Evolutionary conservation across 2,113 vertebrate species (phyloP), one percentile per base, ranked within the genome.

Genomic region (Proterorhinus semilunaris): DNA sequence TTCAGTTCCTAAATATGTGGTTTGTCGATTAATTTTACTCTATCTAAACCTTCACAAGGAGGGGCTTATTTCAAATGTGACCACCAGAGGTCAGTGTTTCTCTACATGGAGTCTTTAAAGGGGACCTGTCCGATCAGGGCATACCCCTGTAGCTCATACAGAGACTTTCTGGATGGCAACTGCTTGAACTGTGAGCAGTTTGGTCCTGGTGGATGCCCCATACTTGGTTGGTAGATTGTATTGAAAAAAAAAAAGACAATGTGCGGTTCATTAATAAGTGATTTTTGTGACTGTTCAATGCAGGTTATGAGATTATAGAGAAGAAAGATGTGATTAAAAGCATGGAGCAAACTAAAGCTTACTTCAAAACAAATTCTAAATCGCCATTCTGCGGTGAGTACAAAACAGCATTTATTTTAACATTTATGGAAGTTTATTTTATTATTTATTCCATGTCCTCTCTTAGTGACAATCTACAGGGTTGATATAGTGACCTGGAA

Each of bases 11-110:
- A n/a, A 8, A n/a, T 61, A 6, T 61, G 15, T n/a, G 15, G 15
- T 45, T 5, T 9, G 15, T 10, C 4, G 43, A 6, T 27, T 2
- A 11, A 53, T 54, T 11, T 61, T 49, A 74, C 3, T 51, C 1
- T 27, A 46, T 3, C 4, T 7, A 17, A 21, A 63, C 0, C 13
- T 76, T 49, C 57, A 53, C 0, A n/a, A 98, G 97, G 95, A 48
- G 6, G 83, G 13, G 0, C 75, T 0, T 98, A 92, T 90, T 92
- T 99, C 72, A 96, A 96, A 82, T 99, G 97, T 61, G 93, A 95
- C 81, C 98, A 99, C 85, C 97, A 96, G 91, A 95, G 96, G 81
- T 94, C 98, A 16, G 94, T 98, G 79, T 87, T 83, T 3, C 93
- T 99, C 36, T 98, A 92, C 72, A 59, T 95, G 16, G 79, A 91